Conservation (phyloP, 2,113 vertebrate species). For the Dipodomys spectabilis region DNA sequence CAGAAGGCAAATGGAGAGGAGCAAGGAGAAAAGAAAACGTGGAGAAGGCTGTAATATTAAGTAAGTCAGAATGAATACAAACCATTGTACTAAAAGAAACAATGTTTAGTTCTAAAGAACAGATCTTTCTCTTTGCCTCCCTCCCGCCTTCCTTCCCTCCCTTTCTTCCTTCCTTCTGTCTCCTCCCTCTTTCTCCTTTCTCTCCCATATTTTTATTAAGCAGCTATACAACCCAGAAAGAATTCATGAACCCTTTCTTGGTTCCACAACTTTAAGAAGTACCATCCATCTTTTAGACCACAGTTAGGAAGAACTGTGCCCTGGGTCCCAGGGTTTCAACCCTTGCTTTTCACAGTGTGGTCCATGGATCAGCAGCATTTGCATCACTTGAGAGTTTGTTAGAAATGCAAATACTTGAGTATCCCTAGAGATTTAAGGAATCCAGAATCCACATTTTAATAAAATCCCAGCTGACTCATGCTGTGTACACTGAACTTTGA, state of each 20-base stretch:
- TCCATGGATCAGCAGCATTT: not conserved
- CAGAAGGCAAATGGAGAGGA: not conserved
- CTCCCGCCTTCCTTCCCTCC: not conserved
- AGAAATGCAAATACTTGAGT: not conserved
- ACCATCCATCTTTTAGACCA: not conserved
- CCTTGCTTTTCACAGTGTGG: not conserved
- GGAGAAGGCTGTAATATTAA: slow-evolving; percentile 15
- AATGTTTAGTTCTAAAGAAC: not conserved
- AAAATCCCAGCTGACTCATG: not conserved
- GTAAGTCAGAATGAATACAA: not conserved
- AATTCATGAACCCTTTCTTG: not conserved
- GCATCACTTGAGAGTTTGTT: not conserved
- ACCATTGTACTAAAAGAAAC: not conserved
- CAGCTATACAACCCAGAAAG: not conserved
- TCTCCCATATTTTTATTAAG: slow-evolving; percentile 3
- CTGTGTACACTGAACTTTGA: not conserved
- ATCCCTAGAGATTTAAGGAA: not conserved
- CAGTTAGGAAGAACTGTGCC: not conserved
- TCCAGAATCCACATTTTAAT: not conserved
- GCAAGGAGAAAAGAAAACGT: not conserved
- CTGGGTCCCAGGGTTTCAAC: not conserved
- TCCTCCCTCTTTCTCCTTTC: not conserved
- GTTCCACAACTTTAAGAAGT: slow-evolving; percentile 9
- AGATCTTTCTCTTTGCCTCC: not conserved
- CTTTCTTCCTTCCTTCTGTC: not conserved